Evolutionary conservation across 2,888 invertebrate genomes (phyloP).

Genomic region (Prenolepis imparis): DNA sequence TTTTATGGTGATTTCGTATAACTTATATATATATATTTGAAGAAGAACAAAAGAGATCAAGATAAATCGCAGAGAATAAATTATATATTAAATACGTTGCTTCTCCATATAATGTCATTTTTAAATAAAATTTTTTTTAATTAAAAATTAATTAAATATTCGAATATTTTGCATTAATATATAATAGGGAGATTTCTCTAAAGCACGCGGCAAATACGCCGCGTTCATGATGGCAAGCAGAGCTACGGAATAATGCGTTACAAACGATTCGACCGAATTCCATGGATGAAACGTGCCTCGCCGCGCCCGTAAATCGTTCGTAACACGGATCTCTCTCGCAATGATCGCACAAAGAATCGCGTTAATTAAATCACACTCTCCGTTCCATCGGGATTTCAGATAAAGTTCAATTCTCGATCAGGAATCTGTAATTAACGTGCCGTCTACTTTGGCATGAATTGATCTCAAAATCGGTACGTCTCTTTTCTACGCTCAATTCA

Average conservation of each 20-base stretch:
- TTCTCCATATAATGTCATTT: background rate
- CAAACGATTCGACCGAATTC: constrained; percentile 50
- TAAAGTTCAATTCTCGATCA: constrained; percentile 40
- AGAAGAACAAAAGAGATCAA: background rate
- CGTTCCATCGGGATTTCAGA: constrained; percentile 25
- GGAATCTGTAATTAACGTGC: constrained; percentile 55
- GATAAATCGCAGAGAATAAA: background rate
- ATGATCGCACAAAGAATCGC: constrained; percentile 37
- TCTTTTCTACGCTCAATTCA: constrained; percentile 22
- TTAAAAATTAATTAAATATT: background rate
- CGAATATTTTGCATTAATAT: background rate
- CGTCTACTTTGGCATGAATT: constrained; percentile 20
- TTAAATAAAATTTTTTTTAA: background rate
- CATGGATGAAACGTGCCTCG: constrained; percentile 44
- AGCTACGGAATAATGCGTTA: constrained; percentile 33
- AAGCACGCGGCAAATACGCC: constrained; percentile 7
- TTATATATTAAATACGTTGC: background rate
- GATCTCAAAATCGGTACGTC: constrained; percentile 19
- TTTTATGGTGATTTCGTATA: background rate
- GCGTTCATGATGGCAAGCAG: background rate
- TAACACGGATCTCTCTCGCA: constrained; percentile 43
- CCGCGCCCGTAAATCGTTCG: constrained; percentile 40
- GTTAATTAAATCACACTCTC: constrained; percentile 55
- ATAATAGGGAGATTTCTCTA: background rate
- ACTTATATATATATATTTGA: too few species aligned